Evolutionary conservation across 2,888 invertebrate species (phyloP), one percentile per base, ranked within the genome.

Genomic region (Blastobasis adustella): DNA sequence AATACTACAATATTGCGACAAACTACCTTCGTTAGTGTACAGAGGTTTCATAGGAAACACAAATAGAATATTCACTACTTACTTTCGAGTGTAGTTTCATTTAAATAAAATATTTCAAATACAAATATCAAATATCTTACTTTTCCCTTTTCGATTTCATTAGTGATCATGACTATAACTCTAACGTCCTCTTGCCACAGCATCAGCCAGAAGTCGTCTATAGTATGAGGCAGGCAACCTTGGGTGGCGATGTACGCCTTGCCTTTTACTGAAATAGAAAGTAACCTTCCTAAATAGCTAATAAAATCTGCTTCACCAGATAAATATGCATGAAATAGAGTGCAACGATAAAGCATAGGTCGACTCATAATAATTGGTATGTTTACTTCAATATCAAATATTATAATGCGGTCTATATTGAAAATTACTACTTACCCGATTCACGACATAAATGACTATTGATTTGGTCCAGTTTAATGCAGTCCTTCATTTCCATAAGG

Each of bases 111-210:
- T 23, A 23, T 23, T 23, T 23, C 23, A n/a, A 42, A 42, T 42
- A n/a, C 6, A 10, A 5, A 40, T 8, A n/a, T 42, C 42, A 10
- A 7, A 46, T 8, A 6, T 50, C 55, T 47, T 59, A 93, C 93
- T 87, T 95, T 96, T 67, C 96, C 96, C 62, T 97, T 91, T 82
- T 99, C 99, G 58, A 95, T 92, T 87, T 98, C 98, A 87, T 98
- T 98, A 60, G 98, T 98, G 63, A 98, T 97, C 98, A 99, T 99
- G 47, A 98, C 98, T 69, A 99, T 98, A 48, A 99, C 95, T 50
- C 96, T 91, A 49, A 96, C 94, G 74, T 98, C 97, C 78, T 99
- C 98, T 84, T 99, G 98, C 95, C 98, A 98, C 8, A 98, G 93
- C 99, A 99, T 99, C 60, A 94, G 92, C 98, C 98, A 99, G 82